Percentiles rank a stretch among this genome's conserved stretches.
phyloP scores from a whole-genome alignment of 2,888 invertebrate species.

The Agrotis clavis region DNA sequence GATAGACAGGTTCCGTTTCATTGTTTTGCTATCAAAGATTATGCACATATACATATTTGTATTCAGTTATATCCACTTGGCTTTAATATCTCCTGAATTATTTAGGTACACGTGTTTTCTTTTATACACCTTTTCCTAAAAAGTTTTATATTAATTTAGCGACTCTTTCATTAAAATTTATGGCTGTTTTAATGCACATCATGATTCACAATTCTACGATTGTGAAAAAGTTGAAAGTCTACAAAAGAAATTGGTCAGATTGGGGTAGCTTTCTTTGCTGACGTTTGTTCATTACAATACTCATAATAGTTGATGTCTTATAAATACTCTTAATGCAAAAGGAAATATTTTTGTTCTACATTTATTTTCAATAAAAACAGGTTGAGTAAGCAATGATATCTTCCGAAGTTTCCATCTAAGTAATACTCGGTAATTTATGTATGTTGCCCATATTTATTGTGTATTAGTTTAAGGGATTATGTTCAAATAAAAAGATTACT shows the following conservation, averaged over 20 bases:
- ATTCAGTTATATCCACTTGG: background rate
- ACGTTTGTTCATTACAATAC: background rate
- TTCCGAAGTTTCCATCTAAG: constrained; percentile 1
- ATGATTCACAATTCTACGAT: too few species aligned
- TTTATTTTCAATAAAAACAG: constrained; percentile 19
- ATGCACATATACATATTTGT: too few species aligned
- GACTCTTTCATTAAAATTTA: too few species aligned
- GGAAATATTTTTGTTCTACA: constrained; percentile 10
- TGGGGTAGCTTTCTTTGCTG: too few species aligned
- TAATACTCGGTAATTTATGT: background rate
- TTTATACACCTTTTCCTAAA: too few species aligned
- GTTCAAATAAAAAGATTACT: constrained; percentile 20
- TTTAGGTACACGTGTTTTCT: constrained; percentile 23
- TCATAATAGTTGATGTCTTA: background rate
- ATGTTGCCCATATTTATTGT: constrained; percentile 2
- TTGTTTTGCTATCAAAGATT: background rate
- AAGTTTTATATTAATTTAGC: too few species aligned
- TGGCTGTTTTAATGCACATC: constrained; percentile 9
- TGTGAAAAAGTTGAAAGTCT: too few species aligned
- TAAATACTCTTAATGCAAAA: background rate
- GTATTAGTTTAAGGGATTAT: constrained; percentile 22
- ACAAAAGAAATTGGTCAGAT: too few species aligned
- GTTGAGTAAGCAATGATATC: constrained; percentile 25
- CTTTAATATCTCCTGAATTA: background rate
- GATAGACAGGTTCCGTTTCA: too few species aligned